phyloP scores from a whole-genome alignment of 2,888 invertebrate species.

The Bedellia somnulentella region DNA sequence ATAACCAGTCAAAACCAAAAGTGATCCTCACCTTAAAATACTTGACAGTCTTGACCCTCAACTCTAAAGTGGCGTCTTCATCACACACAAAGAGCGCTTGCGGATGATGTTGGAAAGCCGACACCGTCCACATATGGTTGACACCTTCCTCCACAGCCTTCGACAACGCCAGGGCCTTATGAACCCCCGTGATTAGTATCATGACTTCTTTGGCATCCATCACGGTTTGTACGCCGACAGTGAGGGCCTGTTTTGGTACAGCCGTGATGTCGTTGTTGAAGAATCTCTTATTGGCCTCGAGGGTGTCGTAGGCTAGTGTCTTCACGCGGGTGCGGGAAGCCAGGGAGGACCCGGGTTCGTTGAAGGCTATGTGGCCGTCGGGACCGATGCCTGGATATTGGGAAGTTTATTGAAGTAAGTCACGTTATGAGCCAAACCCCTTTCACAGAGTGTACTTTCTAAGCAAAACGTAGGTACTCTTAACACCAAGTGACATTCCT shows the following conservation, averaged over 20 bases:
- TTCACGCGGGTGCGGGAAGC: conserved; percentile 95
- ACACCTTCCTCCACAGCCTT: conserved; percentile 98
- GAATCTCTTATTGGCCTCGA: conserved; percentile 96
- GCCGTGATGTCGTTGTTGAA: conserved; percentile 92
- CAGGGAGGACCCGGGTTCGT: conserved; percentile 97
- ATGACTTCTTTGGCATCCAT: conserved; percentile 98
- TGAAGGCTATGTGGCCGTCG: conserved; percentile 99
- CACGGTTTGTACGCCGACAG: conserved; percentile 98
- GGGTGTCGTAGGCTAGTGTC: conserved; percentile 94
- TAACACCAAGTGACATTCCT: too few species aligned
- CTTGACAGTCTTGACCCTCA: conserved; percentile 97
- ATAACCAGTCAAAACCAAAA: too few species aligned
- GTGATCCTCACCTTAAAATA: conserved; percentile 97
- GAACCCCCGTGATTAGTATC: conserved; percentile 95
- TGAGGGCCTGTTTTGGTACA: conserved; percentile 94
- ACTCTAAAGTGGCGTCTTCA: conserved; percentile 95
- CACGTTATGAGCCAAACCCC: background rate
- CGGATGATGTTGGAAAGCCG: conserved; percentile 96
- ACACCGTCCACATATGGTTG: conserved; percentile 99
- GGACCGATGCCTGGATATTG: conserved; percentile 95
- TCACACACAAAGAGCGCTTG: conserved; percentile 93
- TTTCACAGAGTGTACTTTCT: too few species aligned
- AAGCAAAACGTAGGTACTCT: too few species aligned
- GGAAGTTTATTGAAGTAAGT: conserved; percentile 6
- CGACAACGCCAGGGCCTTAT: conserved; percentile 94